These are phyloP conservation scores for Pelmatolapia mariae DNA, from an alignment of 2,113 vertebrate species.

Conservation along the genomic window DNA sequence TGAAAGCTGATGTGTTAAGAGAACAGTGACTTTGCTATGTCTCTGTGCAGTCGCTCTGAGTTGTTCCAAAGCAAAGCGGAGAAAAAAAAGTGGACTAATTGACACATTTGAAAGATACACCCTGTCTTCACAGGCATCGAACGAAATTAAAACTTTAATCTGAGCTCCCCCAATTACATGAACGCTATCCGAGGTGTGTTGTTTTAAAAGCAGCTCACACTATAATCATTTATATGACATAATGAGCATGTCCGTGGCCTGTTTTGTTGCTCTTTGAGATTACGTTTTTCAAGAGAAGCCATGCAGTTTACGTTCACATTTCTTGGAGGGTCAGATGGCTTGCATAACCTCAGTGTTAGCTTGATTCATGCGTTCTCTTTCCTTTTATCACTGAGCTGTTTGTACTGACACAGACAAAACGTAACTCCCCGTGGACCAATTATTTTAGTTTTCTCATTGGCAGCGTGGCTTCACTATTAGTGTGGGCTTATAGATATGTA, in stretches of 20 bases:
- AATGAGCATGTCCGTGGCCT: not conserved
- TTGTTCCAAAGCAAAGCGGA: not conserved
- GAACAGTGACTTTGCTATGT: constrained; percentile 5
- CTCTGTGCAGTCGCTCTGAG: not conserved
- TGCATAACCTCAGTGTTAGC: constrained; percentile 21
- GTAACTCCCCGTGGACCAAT: constrained; percentile 61
- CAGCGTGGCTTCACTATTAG: constrained; percentile 14
- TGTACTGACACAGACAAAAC: constrained; percentile 55
- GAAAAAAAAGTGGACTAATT: constrained; percentile 4
- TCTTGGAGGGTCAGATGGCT: constrained; percentile 28
- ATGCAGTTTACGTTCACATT: not conserved
- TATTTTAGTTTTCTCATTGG: constrained; percentile 61
- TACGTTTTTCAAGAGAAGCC: not conserved
- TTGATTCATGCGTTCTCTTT: constrained; percentile 31
- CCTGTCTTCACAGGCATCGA: constrained; percentile 5
- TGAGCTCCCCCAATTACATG: not conserved
- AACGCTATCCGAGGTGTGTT: not conserved
- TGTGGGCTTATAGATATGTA: constrained; percentile 17
- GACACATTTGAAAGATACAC: constrained; percentile 10
- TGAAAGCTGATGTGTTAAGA: not conserved
- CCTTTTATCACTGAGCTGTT: constrained; percentile 53
- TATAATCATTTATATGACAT: not conserved
- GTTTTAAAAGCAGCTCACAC: not conserved
- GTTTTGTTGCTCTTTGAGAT: not conserved
- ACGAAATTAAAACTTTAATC: not conserved